Evolutionary conservation across 2,113 vertebrate genomes (phyloP).

Genomic region (Xiphorhynchus elegans): DNA sequence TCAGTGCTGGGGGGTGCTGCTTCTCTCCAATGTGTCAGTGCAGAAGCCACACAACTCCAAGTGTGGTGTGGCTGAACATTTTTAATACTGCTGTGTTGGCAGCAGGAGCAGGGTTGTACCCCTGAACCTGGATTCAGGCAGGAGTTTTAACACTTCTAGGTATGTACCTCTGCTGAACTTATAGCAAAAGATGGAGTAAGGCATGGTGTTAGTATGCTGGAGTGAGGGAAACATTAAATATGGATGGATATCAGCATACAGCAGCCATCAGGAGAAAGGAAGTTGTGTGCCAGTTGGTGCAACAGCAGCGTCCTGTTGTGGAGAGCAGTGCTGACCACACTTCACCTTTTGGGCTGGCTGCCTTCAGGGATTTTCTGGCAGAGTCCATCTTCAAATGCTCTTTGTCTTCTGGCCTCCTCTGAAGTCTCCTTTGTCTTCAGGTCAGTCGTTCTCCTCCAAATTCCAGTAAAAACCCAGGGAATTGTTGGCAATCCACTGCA

Average conservation of each 20-base stretch:
- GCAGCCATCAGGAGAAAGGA: not conserved
- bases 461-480: not conserved
- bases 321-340: not conserved
- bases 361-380: not conserved
- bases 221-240: not conserved
- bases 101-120: not conserved
- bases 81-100: not conserved
- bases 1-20: not conserved
- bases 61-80: fast-evolving
- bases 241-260: not conserved
- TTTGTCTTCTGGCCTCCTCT: not conserved
- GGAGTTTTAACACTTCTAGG: not conserved
- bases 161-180: not conserved
- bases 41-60: not conserved
- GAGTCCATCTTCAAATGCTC: not conserved
- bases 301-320: not conserved
- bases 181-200: not conserved
- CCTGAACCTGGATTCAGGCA: not conserved
- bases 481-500: not conserved
- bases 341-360: not conserved
- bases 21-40: not conserved
- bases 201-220: not conserved
- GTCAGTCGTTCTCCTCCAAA: not conserved
- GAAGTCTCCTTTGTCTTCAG: not conserved
- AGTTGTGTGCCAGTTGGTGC: not conserved